Conservation (phyloP, 2,888 invertebrate genomes). For the Trissonchulus sp. region DNA sequence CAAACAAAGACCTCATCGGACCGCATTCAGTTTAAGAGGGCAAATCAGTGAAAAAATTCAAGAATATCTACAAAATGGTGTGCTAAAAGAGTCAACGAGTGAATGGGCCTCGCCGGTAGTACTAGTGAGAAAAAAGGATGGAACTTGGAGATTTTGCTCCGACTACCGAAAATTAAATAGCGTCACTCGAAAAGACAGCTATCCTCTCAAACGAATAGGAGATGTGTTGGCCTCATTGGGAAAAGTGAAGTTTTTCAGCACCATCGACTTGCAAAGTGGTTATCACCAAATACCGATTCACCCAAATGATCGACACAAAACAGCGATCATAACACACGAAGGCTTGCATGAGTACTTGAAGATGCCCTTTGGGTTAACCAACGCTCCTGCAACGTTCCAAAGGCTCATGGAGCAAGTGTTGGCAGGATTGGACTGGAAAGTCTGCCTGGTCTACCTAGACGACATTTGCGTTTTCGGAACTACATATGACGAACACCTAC, state of each 20-base stretch:
- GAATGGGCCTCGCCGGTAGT: constrained; percentile 8
- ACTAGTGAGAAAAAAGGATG: constrained; percentile 14
- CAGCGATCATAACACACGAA: constrained; percentile 40
- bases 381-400: constrained; percentile 39
- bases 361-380: constrained; percentile 40
- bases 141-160: too few relatives aligned
- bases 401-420: constrained; percentile 52
- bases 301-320: constrained; percentile 36
- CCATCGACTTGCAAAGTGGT: too few relatives aligned
- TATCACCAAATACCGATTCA: constrained; percentile 34
- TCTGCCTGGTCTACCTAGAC: background rate
- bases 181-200: too few relatives aligned
- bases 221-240: too few relatives aligned
- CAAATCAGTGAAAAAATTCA: background rate
- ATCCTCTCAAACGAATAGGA: too few relatives aligned
- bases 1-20: constrained; percentile 23
- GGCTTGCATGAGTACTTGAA: constrained; percentile 38
- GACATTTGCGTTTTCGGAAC: constrained; percentile 5
- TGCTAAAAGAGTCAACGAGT: background rate
- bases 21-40: background rate
- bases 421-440: constrained; percentile 31
- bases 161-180: too few relatives aligned
- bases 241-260: too few relatives aligned
- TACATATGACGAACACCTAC: constrained; percentile 47
- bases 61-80: background rate